Evolutionary conservation across 2,113 vertebrate species (phyloP).

Genomic region (Heterochromis multidens): DNA sequence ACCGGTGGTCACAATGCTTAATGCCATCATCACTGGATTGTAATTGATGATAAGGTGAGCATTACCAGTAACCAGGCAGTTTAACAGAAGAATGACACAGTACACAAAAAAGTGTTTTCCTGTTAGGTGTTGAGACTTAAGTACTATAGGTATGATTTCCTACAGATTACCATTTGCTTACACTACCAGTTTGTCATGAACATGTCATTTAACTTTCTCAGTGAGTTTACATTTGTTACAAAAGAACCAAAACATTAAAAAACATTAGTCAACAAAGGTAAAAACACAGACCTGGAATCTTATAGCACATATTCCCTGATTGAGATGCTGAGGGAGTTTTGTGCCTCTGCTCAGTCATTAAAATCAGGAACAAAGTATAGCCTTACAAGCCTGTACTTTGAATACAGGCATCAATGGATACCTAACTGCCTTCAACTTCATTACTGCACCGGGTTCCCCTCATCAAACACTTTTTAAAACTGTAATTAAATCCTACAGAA

Average conservation of each 20-base stretch:
- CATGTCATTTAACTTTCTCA: too few relatives aligned
- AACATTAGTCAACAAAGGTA: background rate
- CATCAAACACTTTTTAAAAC: background rate
- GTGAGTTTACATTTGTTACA: too few relatives aligned
- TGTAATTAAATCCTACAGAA: background rate
- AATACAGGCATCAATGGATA: background rate
- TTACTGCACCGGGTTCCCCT: background rate
- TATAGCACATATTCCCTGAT: background rate
- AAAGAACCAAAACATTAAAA: too few relatives aligned
- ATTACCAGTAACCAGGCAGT: background rate
- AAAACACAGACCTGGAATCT: background rate
- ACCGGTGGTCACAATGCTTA: too few relatives aligned
- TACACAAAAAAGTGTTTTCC: background rate
- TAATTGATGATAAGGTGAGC: background rate
- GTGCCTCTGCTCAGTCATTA: background rate
- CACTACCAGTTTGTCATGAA: too few relatives aligned
- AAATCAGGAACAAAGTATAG: background rate
- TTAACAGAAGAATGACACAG: background rate
- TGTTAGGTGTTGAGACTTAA: too few relatives aligned
- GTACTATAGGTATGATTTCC: too few relatives aligned
- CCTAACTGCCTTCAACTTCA: background rate
- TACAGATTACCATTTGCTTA: too few relatives aligned
- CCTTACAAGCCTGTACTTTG: background rate
- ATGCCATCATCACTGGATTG: background rate
- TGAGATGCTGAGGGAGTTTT: background rate